Base-by-base conservation (phyloP, 2,797 vertebrate species). In the Sebastes iracundus region DNA sequence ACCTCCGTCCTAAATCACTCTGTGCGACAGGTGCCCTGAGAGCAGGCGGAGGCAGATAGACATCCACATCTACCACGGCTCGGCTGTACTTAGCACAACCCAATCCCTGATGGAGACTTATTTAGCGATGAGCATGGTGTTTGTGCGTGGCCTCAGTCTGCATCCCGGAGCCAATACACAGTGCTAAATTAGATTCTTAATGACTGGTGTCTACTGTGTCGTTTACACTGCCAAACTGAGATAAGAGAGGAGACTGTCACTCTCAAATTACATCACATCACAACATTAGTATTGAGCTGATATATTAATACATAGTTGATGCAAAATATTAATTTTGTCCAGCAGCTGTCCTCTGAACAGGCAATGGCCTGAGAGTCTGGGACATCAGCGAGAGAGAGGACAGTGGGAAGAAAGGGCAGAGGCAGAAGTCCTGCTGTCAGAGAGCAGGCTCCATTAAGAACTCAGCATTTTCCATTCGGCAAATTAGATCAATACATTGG, bases 381-480 rank as follows among this genome's bases (percentile, higher is more conserved):
- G 49, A 53, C 59, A 52, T 81, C 76, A 20, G 74, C 75, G 85
- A 85, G 7, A 77, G 46, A 82, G 64, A 79, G 55, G 65, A 46
- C 13, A 46, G 55, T 25, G 25, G 42, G 27, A 75, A 53, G 25
- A 46, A 27, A 9, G 18, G 27, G 38, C 35, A 74, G 68, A 85
- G 63, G 30, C 58, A 64, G 49, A 71, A 58, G 70, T 85, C 72
- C 61, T 69, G 73, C 67, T 88, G 84, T 73, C 69, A 74, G 49
- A 56, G 38, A 53, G 49, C 6, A 25, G 74, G 72, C 10, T 70
- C 58, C 32, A 78, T 78, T 79, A 79, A 75, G 23, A 82, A 42
- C 56, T 75, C 58, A 20, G 13, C 38, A 23, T 75, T 83, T 87
- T 74, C 38, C 30, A 77, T 75, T 66, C 25, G 6, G 32, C 28